Conservation (phyloP, 2,797 vertebrate genomes). For the Sebastes vulpes region DNA sequence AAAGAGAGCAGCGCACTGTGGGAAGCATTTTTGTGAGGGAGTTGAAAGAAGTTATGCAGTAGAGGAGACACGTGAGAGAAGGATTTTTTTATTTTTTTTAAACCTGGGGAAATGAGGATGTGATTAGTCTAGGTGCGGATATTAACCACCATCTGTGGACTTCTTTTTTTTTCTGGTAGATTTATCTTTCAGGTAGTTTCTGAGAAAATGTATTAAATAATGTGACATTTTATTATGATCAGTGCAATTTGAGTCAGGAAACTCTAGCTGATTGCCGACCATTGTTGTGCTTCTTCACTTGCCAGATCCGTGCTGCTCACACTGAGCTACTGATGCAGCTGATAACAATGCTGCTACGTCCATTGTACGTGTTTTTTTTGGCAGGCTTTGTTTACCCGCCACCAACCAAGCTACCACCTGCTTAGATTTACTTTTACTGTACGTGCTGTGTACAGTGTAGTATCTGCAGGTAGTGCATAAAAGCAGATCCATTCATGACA, state of each 20-base stretch:
- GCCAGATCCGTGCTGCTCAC: not conserved
- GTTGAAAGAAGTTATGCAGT: not conserved
- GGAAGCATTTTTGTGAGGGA: slow-evolving; percentile 13
- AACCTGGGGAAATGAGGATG: not conserved
- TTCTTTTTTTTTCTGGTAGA: not conserved
- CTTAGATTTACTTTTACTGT: slow-evolving; percentile 28
- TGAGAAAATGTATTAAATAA: not conserved
- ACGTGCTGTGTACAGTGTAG: not conserved
- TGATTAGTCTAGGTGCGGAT: not conserved
- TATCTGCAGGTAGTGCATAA: slow-evolving; percentile 4
- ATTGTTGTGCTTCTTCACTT: slow-evolving; percentile 12
- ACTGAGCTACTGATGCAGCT: slow-evolving; percentile 8
- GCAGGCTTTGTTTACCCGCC: slow-evolving; percentile 6
- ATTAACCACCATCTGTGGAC: not conserved
- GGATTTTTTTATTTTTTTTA: not conserved
- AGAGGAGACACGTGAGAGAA: not conserved
- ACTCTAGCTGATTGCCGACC: not conserved
- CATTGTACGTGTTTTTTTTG: not conserved
- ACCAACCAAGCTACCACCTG: slow-evolving; percentile 26
- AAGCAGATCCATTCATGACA: slow-evolving; percentile 8
- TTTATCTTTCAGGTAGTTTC: not conserved
- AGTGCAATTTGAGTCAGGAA: slow-evolving; percentile 13
- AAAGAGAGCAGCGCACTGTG: slow-evolving; percentile 11
- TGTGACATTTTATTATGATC: slow-evolving; percentile 16
- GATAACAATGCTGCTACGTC: not conserved